Percentiles rank a stretch among this genome's conserved stretches.
Conservation (phyloP, 2,888 invertebrate species). For the Autographa pulchrina region DNA sequence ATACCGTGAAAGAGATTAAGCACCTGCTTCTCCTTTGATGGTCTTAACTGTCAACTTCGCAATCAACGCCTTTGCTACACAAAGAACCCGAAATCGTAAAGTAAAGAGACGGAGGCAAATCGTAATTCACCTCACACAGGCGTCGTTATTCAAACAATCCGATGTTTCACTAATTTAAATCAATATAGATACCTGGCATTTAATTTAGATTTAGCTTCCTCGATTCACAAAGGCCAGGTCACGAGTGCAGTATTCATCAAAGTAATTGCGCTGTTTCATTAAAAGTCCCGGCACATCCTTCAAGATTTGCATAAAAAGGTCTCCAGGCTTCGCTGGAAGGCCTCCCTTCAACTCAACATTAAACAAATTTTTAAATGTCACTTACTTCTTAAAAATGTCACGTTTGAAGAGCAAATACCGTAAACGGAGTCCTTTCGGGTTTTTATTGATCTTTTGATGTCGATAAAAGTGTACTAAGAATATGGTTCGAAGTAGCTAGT, state of each 20-base stretch:
- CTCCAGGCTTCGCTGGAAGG: conserved; percentile 65
- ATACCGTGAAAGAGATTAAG: not conserved
- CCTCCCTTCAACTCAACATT: conserved; percentile 71
- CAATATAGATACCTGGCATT: conserved; percentile 68
- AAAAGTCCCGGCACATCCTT: conserved; percentile 85
- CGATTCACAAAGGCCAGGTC: conserved; percentile 65
- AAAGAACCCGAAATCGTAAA: not conserved
- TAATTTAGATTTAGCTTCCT: conserved; percentile 68
- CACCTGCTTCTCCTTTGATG: not conserved
- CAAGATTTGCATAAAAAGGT: conserved; percentile 87
- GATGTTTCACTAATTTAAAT: conserved; percentile 68
- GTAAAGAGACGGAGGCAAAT: not conserved
- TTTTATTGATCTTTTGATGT: conserved; percentile 27
- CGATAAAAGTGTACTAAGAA: conserved; percentile 14
- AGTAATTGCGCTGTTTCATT: conserved; percentile 86
- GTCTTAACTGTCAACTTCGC: not conserved
- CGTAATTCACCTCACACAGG: conserved; percentile 12
- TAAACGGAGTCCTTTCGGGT: conserved; percentile 46
- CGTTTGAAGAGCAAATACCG: conserved; percentile 66
- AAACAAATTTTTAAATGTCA: conserved; percentile 79
- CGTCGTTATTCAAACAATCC: conserved; percentile 27
- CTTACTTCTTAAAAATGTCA: conserved; percentile 68
- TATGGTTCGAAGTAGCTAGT: not conserved
- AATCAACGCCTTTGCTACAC: not conserved
- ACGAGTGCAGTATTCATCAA: conserved; percentile 82